Evolutionary conservation across 1,140 invertebrate genomes (phyloP).

Genomic region (Aphaenogaster ashmeadi): DNA sequence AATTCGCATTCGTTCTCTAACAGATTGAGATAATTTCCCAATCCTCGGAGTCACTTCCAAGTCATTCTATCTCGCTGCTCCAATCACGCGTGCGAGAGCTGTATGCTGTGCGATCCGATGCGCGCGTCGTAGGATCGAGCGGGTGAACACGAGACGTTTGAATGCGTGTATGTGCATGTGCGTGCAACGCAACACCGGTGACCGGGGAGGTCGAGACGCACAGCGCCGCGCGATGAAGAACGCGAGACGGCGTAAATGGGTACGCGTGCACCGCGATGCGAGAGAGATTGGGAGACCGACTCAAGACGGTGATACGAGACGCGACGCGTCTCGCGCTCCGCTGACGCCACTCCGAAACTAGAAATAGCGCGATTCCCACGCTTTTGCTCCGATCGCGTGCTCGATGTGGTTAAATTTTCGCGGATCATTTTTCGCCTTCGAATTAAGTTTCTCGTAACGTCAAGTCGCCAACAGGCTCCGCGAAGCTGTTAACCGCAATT

Average conservation of each 20-base stretch:
- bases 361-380: conserved; percentile 52
- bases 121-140: conserved; percentile 9
- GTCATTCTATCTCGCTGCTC: neutral
- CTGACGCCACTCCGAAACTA: conserved; percentile 22
- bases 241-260: conserved; percentile 20
- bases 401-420: neutral
- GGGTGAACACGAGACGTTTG: conserved; percentile 12
- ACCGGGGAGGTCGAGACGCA: conserved; percentile 15
- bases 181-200: neutral
- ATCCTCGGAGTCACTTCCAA: neutral
- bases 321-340: neutral
- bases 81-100: neutral
- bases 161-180: conserved; percentile 32
- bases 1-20: neutral
- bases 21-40: conserved; percentile 23
- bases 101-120: neutral
- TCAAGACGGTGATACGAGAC: conserved; percentile 7
- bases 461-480: neutral
- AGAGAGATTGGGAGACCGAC: neutral
- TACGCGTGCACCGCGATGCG: conserved; percentile 35
- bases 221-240: conserved; percentile 7
- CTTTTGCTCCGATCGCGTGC: conserved; percentile 25
- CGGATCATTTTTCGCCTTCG: neutral
- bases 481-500: neutral
- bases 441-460: neutral